Percentiles rank a stretch among this genome's conserved stretches.
phyloP scores from a whole-genome alignment of 2,797 vertebrate species.

The Enteromius unitaeniatus region DNA sequence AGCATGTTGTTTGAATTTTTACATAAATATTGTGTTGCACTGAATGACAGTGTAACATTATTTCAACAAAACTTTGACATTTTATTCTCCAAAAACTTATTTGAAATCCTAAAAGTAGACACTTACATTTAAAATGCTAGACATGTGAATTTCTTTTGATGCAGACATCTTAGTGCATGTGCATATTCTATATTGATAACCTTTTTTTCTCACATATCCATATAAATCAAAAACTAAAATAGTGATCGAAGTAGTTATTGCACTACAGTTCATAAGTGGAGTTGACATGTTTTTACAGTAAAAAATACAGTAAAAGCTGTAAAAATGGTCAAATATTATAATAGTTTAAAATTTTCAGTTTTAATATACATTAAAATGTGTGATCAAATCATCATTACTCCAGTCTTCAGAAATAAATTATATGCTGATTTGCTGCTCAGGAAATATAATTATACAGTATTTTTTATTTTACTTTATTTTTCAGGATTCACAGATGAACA shows the following conservation, averaged over 20 bases:
- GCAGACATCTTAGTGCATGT: too few species aligned
- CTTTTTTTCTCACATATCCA: not conserved
- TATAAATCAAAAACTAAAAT: not conserved
- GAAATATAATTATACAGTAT: not conserved
- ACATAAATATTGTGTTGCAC: too few species aligned
- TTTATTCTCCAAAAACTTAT: too few species aligned
- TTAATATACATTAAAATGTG: not conserved
- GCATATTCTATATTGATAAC: not conserved
- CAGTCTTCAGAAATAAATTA: not conserved
- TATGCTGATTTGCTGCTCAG: not conserved
- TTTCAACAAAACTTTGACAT: too few species aligned
- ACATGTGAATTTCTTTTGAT: too few species aligned
- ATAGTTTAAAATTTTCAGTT: not conserved
- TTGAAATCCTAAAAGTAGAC: too few species aligned
- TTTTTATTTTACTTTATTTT: not conserved
- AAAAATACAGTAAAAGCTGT: not conserved
- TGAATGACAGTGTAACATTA: too few species aligned
- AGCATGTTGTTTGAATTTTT: too few species aligned
- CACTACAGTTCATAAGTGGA: not conserved
- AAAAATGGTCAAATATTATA: not conserved
- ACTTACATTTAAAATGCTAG: too few species aligned
- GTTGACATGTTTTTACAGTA: not conserved
- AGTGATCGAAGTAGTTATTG: not conserved
- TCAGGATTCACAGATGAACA: not conserved
- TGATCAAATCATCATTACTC: not conserved